Evolutionary conservation across 2,888 invertebrate species (phyloP).

Genomic region (Lochmaea crataegi): DNA sequence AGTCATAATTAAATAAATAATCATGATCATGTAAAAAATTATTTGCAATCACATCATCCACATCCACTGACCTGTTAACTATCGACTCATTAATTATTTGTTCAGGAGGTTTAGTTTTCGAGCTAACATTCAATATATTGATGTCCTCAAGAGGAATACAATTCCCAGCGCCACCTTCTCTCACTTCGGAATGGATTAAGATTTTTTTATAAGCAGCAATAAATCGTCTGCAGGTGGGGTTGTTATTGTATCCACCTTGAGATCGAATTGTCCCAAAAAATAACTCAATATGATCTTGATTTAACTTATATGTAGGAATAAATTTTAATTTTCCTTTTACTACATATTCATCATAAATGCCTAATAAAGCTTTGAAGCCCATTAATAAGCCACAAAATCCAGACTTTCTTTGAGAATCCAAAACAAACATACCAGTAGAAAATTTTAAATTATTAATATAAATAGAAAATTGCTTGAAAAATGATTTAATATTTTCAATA

Average conservation of each 20-base stretch:
- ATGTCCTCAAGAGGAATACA: slow-evolving; percentile 39
- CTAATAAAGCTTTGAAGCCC: too few relatives aligned
- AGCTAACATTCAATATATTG: slow-evolving; percentile 37
- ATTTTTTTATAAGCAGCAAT: neutral
- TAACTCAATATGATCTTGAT: too few relatives aligned
- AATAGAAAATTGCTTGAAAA: too few relatives aligned
- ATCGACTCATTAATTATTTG: slow-evolving; percentile 36
- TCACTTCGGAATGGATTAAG: neutral
- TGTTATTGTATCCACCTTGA: neutral
- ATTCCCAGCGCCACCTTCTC: slow-evolving; percentile 24
- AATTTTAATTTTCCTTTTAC: too few relatives aligned
- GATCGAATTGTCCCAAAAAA: too few relatives aligned
- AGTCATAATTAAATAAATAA: slow-evolving; percentile 23
- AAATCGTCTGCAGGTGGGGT: neutral
- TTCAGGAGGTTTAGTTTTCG: slow-evolving; percentile 37
- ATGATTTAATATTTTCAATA: too few relatives aligned
- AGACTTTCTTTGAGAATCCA: too few relatives aligned
- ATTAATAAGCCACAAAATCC: too few relatives aligned
- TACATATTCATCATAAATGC: too few relatives aligned
- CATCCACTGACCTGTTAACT: slow-evolving; percentile 22
- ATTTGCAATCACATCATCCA: slow-evolving; percentile 16
- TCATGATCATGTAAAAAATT: slow-evolving; percentile 23
- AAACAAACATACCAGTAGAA: too few relatives aligned
- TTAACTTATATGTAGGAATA: too few relatives aligned
- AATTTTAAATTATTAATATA: too few relatives aligned